Evolutionary conservation across 92 coral and sea anemone species (phyloP), one percentile per base, ranked within the genome.

Genomic region (Phymanthus crucifer): DNA sequence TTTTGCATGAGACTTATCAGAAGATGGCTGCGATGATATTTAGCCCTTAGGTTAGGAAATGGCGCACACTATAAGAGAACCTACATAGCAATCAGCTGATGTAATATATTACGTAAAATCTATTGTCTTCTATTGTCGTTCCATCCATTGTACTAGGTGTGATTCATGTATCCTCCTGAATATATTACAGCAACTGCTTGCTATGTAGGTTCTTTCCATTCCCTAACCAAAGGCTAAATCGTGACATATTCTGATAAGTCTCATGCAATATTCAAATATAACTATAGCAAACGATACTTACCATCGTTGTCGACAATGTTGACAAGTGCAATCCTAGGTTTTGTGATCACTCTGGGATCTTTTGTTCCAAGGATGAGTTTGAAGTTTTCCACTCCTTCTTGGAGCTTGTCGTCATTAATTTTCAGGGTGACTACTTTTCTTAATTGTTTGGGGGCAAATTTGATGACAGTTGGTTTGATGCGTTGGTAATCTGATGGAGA

Each of bases 371-470:
- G 72, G 24, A 10, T 8, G 24, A 76, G 80, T 23, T 32, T 37
- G 57, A 76, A 76, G n/a, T 35, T 76, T 23, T 76, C 80, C 16
- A n/a, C 29, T 2, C 72, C 80, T 76, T 76, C 80, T 64, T 76
- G 35, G 43, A 27, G 37, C 7, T 76, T 76, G 57, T 76, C 80
- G 40, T 76, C 68, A 29, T 61, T 76, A 10, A 76, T 76, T 36
- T 12, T 64, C 6, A 76, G 18, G 32, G 35, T 0, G 37, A 76
- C 11, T 76, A 37, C 80, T 58, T 19, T 21, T 1, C 40, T 32
- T 12, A 24, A 33, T 36, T 58, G 19, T 9, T 76, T 76, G 61
- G 68, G 31, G 1, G 72, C 47, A 34, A 76, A 37, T 26, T 23
- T 76, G 37, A 58, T 36, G 29, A 48, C 32, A 0, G 33, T 23